Evolutionary conservation across 2,113 vertebrate species (phyloP).

Genomic region (Lepidothrix coronata): DNA sequence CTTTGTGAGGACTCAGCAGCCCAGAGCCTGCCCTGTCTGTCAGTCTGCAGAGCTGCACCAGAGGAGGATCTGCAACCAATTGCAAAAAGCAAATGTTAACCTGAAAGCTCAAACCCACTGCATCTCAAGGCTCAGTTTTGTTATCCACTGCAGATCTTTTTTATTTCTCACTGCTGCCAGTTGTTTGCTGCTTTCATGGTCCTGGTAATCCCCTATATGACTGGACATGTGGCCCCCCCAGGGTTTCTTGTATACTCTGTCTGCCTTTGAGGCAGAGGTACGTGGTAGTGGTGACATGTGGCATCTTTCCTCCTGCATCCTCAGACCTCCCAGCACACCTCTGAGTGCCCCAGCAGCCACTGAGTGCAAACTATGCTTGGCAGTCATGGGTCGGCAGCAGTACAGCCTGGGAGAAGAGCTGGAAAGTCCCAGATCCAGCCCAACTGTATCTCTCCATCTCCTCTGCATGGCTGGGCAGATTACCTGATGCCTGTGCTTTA

Average conservation of each 20-base stretch:
- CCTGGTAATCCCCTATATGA: not conserved
- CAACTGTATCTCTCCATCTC: not conserved
- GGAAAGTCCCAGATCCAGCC: not conserved
- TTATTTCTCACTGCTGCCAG: not conserved
- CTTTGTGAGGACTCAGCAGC: not conserved
- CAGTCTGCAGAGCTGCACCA: not conserved
- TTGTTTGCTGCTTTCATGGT: not conserved
- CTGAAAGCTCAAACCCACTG: not conserved
- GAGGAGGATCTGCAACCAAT: not conserved
- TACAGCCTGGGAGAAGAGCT: not conserved
- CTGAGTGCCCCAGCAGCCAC: not conserved
- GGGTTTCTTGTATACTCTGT: not conserved
- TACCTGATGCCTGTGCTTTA: not conserved
- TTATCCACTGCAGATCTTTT: not conserved
- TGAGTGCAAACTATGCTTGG: not conserved
- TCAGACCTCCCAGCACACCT: not conserved
- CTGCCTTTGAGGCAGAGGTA: not conserved
- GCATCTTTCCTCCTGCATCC: not conserved
- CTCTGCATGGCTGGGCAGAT: not conserved
- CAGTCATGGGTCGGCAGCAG: not conserved
- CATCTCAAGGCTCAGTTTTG: not conserved
- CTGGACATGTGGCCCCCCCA: rapidly evolving
- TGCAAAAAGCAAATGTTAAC: not conserved
- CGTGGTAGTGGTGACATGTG: not conserved
- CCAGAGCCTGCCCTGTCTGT: rapidly evolving